Evolutionary conservation across 2,113 vertebrate species (phyloP).

Genomic region (Thinocorus orbignyianus): DNA sequence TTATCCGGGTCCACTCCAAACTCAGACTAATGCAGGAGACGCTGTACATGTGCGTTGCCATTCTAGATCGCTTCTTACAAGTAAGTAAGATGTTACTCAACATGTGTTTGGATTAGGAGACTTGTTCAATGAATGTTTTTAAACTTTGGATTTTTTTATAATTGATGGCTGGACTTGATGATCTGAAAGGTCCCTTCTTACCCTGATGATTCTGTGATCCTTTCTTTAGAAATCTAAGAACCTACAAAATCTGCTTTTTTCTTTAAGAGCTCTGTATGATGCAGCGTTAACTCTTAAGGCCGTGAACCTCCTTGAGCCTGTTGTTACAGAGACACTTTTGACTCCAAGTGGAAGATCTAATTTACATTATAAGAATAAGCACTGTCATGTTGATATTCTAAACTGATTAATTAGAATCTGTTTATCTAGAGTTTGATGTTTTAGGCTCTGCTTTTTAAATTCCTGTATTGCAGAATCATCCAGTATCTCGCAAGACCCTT

Average conservation of each 20-base stretch:
- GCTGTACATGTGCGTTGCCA: conserved; percentile 88
- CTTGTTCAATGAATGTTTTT: neutral
- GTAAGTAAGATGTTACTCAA: conserved; percentile 7
- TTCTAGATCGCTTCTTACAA: conserved; percentile 93
- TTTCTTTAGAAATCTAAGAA: neutral
- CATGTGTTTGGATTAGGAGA: fast-evolving
- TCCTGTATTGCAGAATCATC: conserved; percentile 76
- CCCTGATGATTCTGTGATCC: neutral
- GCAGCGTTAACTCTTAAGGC: neutral
- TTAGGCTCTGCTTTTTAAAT: neutral
- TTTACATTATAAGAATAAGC: neutral
- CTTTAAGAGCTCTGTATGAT: neutral
- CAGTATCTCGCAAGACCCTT: conserved; percentile 85
- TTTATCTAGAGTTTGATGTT: neutral
- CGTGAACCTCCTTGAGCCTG: neutral
- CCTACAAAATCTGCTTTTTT: too few relatives aligned
- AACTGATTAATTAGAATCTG: neutral
- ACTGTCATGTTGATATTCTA: neutral
- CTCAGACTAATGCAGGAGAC: conserved; percentile 95
- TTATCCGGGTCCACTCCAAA: conserved; percentile 91
- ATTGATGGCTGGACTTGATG: too few relatives aligned
- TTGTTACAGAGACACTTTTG: neutral
- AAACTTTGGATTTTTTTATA: neutral
- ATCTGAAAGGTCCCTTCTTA: too few relatives aligned
- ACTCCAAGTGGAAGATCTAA: neutral